Conservation (phyloP, 2,888 invertebrate genomes). For the Nephrotoma flavescens region DNA sequence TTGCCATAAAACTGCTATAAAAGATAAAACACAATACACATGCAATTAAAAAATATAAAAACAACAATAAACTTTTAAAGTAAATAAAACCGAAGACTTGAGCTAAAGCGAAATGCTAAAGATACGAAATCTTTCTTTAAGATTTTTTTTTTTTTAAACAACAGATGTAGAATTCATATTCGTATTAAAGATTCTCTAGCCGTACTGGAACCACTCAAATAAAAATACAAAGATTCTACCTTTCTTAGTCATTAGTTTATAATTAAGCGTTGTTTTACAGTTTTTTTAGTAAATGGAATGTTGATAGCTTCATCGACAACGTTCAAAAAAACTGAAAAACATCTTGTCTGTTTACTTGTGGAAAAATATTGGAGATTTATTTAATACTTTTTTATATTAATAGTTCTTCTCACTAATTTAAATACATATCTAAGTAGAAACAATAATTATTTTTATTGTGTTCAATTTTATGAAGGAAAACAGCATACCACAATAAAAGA, state of each 20-base stretch:
- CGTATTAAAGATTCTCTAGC: background rate
- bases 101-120: background rate
- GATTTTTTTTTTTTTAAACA: background rate
- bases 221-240: background rate
- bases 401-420: background rate
- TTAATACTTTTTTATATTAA: background rate
- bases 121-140: background rate
- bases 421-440: background rate
- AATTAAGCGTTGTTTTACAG: background rate
- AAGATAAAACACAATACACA: background rate
- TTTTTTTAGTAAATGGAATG: background rate
- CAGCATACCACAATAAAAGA: background rate
- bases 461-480: background rate
- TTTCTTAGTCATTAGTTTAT: background rate
- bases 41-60: background rate
- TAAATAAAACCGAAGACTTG: background rate
- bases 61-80: background rate
- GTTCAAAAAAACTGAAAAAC: background rate
- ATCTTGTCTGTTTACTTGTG: background rate
- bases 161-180: background rate
- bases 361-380: background rate
- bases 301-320: background rate
- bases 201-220: background rate
- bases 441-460: background rate
- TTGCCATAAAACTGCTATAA: background rate